Conservation (phyloP, 2,797 vertebrate genomes). For the Schizothorax lantsangensis region DNA sequence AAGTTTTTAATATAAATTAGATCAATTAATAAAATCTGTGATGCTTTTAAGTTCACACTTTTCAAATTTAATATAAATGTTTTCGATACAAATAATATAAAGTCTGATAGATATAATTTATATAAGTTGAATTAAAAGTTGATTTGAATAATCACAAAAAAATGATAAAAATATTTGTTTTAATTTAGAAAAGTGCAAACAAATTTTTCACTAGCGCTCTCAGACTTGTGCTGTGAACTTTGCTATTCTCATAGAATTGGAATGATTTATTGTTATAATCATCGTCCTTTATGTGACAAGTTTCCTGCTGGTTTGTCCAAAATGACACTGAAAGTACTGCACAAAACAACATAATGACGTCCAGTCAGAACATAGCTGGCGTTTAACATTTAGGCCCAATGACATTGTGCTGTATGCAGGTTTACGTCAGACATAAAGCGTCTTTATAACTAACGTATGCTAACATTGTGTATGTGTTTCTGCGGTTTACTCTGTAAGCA, state of each 20-base stretch:
- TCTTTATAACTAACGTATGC: slow-evolving; percentile 44
- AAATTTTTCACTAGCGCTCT: neutral
- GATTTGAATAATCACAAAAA: neutral
- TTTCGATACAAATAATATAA: neutral
- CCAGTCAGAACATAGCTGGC: neutral
- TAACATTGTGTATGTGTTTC: slow-evolving; percentile 72
- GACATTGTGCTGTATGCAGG: neutral
- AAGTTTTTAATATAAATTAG: neutral
- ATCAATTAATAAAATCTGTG: too few relatives aligned
- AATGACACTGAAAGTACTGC: neutral
- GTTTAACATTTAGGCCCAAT: neutral
- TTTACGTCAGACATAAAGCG: neutral
- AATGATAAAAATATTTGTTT: too few relatives aligned
- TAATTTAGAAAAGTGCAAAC: too few relatives aligned
- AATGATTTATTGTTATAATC: neutral
- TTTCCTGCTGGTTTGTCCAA: neutral
- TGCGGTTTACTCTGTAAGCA: slow-evolving; percentile 85
- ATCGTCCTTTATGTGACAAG: neutral
- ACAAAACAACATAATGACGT: neutral
- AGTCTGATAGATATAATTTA: neutral
- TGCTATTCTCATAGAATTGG: too few relatives aligned
- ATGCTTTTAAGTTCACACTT: neutral
- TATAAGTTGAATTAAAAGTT: neutral
- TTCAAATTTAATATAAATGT: neutral
- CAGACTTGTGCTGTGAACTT: neutral